These are phyloP conservation scores for Tetramorium alpestre DNA, from an alignment of 1,140 invertebrate genomes.

Conservation along the genomic window DNA sequence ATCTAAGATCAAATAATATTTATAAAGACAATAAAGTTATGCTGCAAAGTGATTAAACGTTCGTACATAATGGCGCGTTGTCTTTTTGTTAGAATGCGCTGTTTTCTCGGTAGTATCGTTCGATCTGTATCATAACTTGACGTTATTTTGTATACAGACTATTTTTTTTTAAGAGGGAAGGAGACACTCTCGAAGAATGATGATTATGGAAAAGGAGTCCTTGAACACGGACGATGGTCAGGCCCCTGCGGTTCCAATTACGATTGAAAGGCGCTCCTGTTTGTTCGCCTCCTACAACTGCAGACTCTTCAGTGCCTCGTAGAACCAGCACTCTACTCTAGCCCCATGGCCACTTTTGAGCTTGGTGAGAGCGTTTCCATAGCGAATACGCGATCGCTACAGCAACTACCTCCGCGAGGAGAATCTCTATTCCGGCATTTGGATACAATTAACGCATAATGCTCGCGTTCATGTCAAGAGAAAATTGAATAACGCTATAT, in stretches of 20 bases:
- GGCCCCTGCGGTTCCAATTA: slow-evolving; percentile 80
- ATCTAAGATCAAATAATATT: neutral
- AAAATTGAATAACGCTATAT: neutral
- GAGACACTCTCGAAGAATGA: slow-evolving; percentile 79
- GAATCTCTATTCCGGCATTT: slow-evolving; percentile 20
- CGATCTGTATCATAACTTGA: slow-evolving; percentile 4
- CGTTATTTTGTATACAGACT: slow-evolving; percentile 53
- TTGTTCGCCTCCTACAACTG: slow-evolving; percentile 74
- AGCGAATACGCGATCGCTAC: slow-evolving; percentile 50
- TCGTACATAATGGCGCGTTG: neutral
- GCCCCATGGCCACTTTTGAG: slow-evolving; percentile 71
- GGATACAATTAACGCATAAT: slow-evolving; percentile 33
- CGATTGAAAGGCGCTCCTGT: slow-evolving; percentile 75
- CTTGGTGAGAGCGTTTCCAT: slow-evolving; percentile 71
- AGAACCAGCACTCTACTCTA: slow-evolving; percentile 64
- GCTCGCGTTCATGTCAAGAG: neutral
- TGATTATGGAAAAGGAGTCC: slow-evolving; percentile 80
- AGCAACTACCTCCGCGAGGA: slow-evolving; percentile 2
- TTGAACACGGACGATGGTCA: slow-evolving; percentile 83
- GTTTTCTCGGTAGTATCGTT: neutral
- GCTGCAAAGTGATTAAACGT: neutral
- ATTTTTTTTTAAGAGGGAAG: slow-evolving; percentile 67
- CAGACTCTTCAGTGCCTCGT: slow-evolving; percentile 73
- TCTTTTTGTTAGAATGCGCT: neutral
- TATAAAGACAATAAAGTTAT: neutral